Conservation (phyloP, 2,797 vertebrate species). For the Poeciliopsis turneri region DNA sequence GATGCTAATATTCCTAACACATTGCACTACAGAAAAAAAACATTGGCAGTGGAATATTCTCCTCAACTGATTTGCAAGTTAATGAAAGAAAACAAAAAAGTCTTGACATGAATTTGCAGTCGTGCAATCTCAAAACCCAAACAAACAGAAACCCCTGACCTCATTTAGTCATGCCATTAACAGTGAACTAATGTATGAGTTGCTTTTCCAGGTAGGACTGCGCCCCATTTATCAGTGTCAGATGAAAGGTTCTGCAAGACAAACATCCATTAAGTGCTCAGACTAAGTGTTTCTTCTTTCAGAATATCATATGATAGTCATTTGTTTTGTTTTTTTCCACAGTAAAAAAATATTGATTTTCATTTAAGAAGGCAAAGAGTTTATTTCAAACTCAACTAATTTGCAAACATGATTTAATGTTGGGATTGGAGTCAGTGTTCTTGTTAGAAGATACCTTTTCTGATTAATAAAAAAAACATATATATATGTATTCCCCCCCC, state of each 20-base stretch:
- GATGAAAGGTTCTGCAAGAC: slow-evolving; percentile 62
- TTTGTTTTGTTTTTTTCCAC: slow-evolving; percentile 66
- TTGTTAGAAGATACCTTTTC: background rate
- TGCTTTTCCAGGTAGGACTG: slow-evolving; percentile 67
- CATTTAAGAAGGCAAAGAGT: slow-evolving; percentile 41
- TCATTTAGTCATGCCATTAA: slow-evolving; percentile 68
- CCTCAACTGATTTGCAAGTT: slow-evolving; percentile 5
- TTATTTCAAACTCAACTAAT: slow-evolving; percentile 31
- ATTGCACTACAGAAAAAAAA: background rate
- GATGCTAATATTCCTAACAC: slow-evolving; percentile 7
- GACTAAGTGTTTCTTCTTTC: slow-evolving; percentile 74
- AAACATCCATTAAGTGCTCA: slow-evolving; percentile 70
- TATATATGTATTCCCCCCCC: too few relatives aligned
- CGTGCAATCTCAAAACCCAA: slow-evolving; percentile 9
- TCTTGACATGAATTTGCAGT: slow-evolving; percentile 10
- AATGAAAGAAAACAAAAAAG: background rate
- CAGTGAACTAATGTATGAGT: slow-evolving; percentile 72
- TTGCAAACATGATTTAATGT: slow-evolving; percentile 14
- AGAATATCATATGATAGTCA: slow-evolving; percentile 70
- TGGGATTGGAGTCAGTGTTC: background rate
- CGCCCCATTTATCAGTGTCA: slow-evolving; percentile 79
- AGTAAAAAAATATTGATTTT: slow-evolving; percentile 47
- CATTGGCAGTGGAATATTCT: too few relatives aligned
- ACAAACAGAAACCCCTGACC: slow-evolving; percentile 41
- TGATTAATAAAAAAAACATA: too few relatives aligned